Base-by-base conservation (phyloP, 2,113 vertebrate species). In the Notothenia coriiceps region DNA sequence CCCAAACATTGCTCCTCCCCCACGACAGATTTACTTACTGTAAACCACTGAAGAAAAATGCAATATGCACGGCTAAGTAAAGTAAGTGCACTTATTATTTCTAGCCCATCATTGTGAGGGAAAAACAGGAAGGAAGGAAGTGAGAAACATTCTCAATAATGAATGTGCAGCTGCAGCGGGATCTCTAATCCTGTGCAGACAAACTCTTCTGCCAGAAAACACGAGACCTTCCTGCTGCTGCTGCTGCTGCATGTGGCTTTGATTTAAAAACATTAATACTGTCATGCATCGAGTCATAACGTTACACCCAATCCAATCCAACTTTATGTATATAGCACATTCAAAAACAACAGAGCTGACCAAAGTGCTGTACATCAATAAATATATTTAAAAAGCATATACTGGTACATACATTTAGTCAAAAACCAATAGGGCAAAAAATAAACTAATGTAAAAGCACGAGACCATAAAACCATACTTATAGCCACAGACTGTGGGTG, bases 101-200 rank as follows among this genome's bases (percentile, higher is more conserved):
- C 25, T 22, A 9, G 5, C 33, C 0, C 46, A 13, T 59, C 2
- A 22, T 9, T 18, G 46, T 46, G 43, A 43, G 10, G 15, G 7
- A 43, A 52, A 72, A 67, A 55, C 14, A 57, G 11, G 55, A 40
- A 50, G 59, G 44, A 44, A n/a, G 40, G 2, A 22, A 17, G n/a
- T 17, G 70, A 57, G 18, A 79, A 49, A 57, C 35, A 8, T 0
- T 13, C 18, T 79, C 4, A 55, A 2, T 76, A 46, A 70, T 71
- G 47, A 50, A 67, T 74, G 33, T 62, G 49, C 35, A 60, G 69
- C 72, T 70, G 71, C 17, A 60, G 46, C 64, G 0, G 61, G 17
- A 13, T 44, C 69, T 69, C 12, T 66, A 66, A 73, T 61, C n/a
- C 66, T 67, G 54, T 56, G 56, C 40, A 71, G 65, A 70, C 22